phyloP scores from a whole-genome alignment of 2,113 vertebrate species.

The Odocoileus virginianus region DNA sequence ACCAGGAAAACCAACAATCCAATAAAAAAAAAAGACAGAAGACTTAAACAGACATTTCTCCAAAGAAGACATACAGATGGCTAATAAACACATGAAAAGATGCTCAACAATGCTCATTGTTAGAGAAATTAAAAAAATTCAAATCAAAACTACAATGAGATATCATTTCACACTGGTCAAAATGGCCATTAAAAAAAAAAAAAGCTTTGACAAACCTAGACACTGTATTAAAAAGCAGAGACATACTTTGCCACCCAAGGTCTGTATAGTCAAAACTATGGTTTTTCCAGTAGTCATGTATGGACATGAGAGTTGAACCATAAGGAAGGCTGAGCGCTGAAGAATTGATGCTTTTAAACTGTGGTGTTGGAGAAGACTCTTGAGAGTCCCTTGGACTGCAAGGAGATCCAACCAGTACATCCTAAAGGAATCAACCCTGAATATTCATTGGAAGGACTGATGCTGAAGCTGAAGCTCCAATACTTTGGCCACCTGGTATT shows the following conservation, averaged over 20 bases:
- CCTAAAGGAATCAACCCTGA: neutral
- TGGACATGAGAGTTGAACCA: neutral
- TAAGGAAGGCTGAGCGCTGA: accelerated
- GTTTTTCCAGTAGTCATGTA: neutral
- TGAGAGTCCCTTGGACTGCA: neutral
- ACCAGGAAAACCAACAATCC: neutral
- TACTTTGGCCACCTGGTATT: neutral
- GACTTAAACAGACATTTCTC: neutral
- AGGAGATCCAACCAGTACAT: neutral
- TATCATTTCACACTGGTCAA: neutral
- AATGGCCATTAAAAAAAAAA: neutral
- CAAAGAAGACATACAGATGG: neutral
- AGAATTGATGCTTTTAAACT: neutral
- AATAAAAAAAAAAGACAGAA: neutral
- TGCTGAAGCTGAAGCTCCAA: neutral
- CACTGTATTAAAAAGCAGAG: neutral
- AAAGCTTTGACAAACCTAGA: neutral
- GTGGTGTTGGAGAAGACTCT: neutral
- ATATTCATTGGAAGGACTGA: neutral
- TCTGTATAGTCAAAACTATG: neutral
- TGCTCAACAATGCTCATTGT: neutral
- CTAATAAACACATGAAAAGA: neutral
- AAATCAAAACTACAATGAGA: neutral
- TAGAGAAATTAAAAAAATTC: neutral
- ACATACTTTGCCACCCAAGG: neutral